Conservation (phyloP, 2,888 invertebrate genomes). For the Tribolium freemani region DNA sequence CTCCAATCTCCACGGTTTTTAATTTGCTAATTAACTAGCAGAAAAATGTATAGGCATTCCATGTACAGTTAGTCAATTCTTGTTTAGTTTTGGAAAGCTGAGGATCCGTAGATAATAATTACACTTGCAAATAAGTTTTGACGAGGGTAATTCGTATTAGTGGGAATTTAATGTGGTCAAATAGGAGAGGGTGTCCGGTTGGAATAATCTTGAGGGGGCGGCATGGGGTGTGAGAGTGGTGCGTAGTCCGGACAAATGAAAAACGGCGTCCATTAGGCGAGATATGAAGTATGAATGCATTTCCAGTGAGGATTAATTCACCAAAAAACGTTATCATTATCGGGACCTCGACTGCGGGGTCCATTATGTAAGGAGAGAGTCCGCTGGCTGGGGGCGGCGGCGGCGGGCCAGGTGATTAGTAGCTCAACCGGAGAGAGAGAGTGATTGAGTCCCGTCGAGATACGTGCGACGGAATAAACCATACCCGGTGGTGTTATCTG, state of each 20-base stretch:
- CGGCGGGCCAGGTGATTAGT: constrained; percentile 63
- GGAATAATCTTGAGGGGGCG: constrained; percentile 34
- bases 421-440: constrained; percentile 59
- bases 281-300: constrained; percentile 68
- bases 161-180: not conserved
- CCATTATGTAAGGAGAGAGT: constrained; percentile 52
- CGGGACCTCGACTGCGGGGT: constrained; percentile 50
- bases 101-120: not conserved
- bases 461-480: constrained; percentile 63
- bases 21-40: too few species aligned
- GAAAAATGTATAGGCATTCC: too few species aligned
- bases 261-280: constrained; percentile 66
- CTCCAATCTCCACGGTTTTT: too few species aligned
- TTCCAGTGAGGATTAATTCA: constrained; percentile 66
- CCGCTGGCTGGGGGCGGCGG: constrained; percentile 44
- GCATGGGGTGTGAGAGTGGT: constrained; percentile 18
- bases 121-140: not conserved
- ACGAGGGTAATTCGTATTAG: too few species aligned
- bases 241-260: constrained; percentile 59
- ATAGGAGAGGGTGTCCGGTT: not conserved
- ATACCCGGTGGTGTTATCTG: constrained; percentile 62
- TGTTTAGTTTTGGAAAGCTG: too few species aligned
- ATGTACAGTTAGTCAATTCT: too few species aligned
- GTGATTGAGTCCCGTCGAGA: constrained; percentile 66
- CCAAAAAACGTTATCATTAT: constrained; percentile 64